phyloP scores from a whole-genome alignment of 1,140 invertebrate species.

The Drosophila navojoa region DNA sequence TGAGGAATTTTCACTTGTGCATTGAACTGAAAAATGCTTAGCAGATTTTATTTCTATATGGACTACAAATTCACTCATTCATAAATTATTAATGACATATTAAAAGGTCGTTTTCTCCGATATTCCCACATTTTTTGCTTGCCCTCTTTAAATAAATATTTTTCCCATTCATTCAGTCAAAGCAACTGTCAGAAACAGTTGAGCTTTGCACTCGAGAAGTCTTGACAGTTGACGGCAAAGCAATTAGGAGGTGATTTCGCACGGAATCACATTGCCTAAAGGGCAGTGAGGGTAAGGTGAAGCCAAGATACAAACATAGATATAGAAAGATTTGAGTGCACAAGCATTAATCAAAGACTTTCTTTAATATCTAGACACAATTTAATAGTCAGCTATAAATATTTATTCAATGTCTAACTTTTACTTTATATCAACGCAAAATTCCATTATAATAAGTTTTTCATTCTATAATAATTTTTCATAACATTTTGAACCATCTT shows the following conservation, averaged over 20 bases:
- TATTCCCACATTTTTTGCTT: background rate
- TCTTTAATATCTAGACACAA: no score
- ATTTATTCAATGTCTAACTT: no score
- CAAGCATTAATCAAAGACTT: no score
- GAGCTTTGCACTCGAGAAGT: conserved; percentile 7
- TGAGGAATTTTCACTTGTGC: conserved; percentile 64
- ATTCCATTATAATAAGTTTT: no score
- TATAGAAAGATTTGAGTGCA: no score
- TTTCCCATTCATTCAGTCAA: conserved; percentile 6
- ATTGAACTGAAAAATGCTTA: conserved; percentile 50
- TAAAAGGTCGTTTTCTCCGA: conserved; percentile 30
- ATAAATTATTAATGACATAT: conserved; percentile 80
- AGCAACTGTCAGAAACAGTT: conserved; percentile 54
- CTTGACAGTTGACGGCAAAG: conserved; percentile 19
- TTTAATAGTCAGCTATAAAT: no score
- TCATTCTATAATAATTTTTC: background rate
- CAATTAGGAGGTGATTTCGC: conserved; percentile 33
- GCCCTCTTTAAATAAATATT: conserved; percentile 1
- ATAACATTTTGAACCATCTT: no score
- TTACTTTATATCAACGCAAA: no score
- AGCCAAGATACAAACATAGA: background rate
- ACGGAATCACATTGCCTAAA: background rate
- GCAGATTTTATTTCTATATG: conserved; percentile 11
- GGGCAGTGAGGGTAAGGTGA: background rate
- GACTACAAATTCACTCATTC: conserved; percentile 57